These are phyloP conservation scores for Cordilura impudica DNA, from an alignment of 2,888 invertebrate genomes.

Conservation along the genomic window DNA sequence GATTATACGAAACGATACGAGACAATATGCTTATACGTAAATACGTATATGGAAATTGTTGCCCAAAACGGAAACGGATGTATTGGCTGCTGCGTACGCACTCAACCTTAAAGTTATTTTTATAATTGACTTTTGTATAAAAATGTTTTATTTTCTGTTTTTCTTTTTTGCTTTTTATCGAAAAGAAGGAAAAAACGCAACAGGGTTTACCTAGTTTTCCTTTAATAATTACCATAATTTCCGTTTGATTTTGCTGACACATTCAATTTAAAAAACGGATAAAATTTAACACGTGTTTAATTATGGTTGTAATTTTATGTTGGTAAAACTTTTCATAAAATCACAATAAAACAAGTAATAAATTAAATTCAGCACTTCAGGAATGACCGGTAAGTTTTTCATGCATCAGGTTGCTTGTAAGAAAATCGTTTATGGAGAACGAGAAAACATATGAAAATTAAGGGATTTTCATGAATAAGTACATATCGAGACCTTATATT, in stretches of 20 bases:
- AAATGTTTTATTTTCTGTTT: background rate
- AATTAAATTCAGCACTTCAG: too few relatives aligned
- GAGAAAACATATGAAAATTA: too few relatives aligned
- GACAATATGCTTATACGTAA: slow-evolving; percentile 2
- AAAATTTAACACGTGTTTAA: background rate
- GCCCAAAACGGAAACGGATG: slow-evolving; percentile 73
- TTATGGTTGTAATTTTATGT: background rate
- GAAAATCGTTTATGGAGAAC: too few relatives aligned
- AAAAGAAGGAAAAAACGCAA: background rate
- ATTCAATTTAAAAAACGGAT: background rate
- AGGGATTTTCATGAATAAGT: too few relatives aligned
- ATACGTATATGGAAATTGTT: background rate
- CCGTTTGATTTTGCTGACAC: background rate
- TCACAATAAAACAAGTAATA: too few relatives aligned
- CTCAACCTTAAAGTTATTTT: slow-evolving; percentile 66
- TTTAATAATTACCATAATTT: slow-evolving; percentile 15
- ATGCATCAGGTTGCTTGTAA: too few relatives aligned
- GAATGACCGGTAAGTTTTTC: too few relatives aligned
- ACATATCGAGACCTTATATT: too few relatives aligned
- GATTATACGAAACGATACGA: background rate
- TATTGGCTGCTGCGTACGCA: slow-evolving; percentile 74
- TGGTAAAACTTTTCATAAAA: too few relatives aligned
- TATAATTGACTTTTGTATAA: slow-evolving; percentile 14
- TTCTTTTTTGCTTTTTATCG: background rate
- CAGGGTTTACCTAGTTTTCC: background rate